Percentiles rank a stretch among this genome's conserved stretches.
Conservation (phyloP, 2,888 invertebrate species). For the Folsomia manolachei region DNA sequence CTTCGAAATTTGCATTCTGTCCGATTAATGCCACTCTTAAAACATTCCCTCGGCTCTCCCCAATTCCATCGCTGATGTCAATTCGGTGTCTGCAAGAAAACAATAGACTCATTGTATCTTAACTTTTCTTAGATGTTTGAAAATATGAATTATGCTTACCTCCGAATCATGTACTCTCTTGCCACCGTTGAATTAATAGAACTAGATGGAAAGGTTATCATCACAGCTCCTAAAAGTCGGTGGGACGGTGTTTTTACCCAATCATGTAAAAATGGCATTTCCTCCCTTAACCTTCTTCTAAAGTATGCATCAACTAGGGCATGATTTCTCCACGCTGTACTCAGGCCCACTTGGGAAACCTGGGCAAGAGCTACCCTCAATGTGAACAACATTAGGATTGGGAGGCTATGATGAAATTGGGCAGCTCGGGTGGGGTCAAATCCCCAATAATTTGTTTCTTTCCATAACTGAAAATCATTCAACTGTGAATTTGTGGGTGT, state of each 20-base stretch:
- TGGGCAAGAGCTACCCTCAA: slow-evolving; percentile 73
- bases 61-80: slow-evolving; percentile 77
- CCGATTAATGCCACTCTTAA: slow-evolving; percentile 90
- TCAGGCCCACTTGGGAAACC: slow-evolving; percentile 69
- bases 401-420: not conserved
- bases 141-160: no score
- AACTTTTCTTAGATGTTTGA: no score
- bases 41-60: slow-evolving; percentile 72
- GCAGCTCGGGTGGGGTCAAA: not conserved
- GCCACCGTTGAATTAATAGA: not conserved
- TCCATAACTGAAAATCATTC: slow-evolving; percentile 18
- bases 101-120: no score
- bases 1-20: slow-evolving; percentile 58
- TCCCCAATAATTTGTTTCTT: not conserved
- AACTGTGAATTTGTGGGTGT: slow-evolving; percentile 19
- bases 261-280: not conserved
- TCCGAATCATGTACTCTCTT: not conserved
- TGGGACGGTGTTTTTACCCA: not conserved
- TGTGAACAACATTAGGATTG: slow-evolving; percentile 71
- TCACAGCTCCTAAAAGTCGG: not conserved
- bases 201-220: not conserved
- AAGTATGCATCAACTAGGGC: not conserved
- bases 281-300: not conserved
- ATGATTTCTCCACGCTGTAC: slow-evolving; percentile 59
- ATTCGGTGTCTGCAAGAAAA: not conserved